A percentile compares a stretch with the other conserved stretches of the same genome.
phyloP scores from a whole-genome alignment of 1,140 invertebrate species.

The Pantala flavescens region DNA sequence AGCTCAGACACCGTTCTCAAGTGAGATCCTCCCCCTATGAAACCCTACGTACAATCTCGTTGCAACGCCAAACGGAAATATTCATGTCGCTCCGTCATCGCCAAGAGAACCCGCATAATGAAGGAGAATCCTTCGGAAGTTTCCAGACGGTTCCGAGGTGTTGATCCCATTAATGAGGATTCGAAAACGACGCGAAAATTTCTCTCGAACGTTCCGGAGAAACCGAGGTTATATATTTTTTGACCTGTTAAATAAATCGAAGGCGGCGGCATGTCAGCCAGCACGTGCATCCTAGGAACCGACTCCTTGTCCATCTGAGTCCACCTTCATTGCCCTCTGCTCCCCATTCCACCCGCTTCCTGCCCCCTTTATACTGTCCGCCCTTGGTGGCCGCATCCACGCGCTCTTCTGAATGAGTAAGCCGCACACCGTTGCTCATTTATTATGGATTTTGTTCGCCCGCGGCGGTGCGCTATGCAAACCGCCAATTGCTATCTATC shows the following conservation, averaged over 20 bases:
- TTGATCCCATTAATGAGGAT: too few species aligned
- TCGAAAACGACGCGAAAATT: too few species aligned
- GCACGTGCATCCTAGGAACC: background rate
- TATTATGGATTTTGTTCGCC: background rate
- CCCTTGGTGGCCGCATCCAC: background rate
- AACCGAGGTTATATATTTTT: background rate
- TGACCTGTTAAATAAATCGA: background rate
- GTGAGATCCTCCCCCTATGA: too few species aligned
- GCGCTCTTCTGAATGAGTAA: background rate
- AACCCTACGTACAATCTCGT: too few species aligned
- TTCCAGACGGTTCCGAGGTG: too few species aligned
- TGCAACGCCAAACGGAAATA: too few species aligned
- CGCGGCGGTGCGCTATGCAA: background rate
- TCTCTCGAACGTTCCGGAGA: too few species aligned
- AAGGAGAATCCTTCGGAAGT: too few species aligned
- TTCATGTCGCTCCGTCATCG: too few species aligned
- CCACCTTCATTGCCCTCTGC: background rate
- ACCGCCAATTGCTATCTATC: background rate
- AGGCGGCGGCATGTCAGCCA: background rate
- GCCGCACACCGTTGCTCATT: background rate
- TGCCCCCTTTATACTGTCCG: background rate
- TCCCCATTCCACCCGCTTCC: background rate
- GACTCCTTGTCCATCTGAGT: background rate
- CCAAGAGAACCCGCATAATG: too few species aligned
- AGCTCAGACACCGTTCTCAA: too few species aligned